These are phyloP conservation scores for Pseudoips prasinana DNA, from an alignment of 2,888 invertebrate species.

Conservation along the genomic window DNA sequence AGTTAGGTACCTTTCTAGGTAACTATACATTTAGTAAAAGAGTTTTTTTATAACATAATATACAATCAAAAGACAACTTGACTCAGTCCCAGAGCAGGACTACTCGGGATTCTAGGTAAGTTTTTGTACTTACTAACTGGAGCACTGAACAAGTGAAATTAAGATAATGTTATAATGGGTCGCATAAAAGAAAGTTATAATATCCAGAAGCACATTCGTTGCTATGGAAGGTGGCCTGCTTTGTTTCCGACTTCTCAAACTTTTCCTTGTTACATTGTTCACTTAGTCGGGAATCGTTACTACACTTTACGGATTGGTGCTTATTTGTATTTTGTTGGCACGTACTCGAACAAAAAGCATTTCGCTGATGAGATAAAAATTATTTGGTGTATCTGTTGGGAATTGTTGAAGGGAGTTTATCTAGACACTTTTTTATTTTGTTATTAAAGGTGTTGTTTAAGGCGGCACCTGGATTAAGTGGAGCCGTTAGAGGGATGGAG, in stretches of 20 bases:
- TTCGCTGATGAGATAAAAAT: conserved; percentile 49
- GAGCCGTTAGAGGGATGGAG: conserved; percentile 46
- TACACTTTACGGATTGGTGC: conserved; percentile 51
- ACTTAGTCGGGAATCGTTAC: conserved; percentile 50
- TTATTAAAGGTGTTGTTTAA: conserved; percentile 30
- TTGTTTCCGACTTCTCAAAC: conserved; percentile 58
- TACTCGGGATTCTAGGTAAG: conserved; percentile 12
- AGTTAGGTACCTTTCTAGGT: too few relatives aligned
- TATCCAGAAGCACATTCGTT: conserved; percentile 54
- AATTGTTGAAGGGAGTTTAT: conserved; percentile 4
- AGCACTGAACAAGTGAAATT: conserved; percentile 38
- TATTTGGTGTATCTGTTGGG: conserved; percentile 23
- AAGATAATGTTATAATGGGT: conserved; percentile 49
- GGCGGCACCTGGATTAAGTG: conserved; percentile 44
- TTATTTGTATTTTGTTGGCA: conserved; percentile 49
- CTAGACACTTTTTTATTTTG: conserved; percentile 23
- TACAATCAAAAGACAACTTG: conserved; percentile 9
- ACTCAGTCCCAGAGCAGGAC: conserved; percentile 10
- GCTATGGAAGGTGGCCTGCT: conserved; percentile 54
- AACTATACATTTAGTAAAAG: too few relatives aligned
- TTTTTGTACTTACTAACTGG: conserved; percentile 33
- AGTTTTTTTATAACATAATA: too few relatives aligned
- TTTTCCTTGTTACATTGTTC: conserved; percentile 58
- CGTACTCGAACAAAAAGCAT: conserved; percentile 41
- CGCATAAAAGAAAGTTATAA: conserved; percentile 50